Evolutionary conservation across 2,888 invertebrate genomes (phyloP).

Genomic region (Asteroscopus sphinx): DNA sequence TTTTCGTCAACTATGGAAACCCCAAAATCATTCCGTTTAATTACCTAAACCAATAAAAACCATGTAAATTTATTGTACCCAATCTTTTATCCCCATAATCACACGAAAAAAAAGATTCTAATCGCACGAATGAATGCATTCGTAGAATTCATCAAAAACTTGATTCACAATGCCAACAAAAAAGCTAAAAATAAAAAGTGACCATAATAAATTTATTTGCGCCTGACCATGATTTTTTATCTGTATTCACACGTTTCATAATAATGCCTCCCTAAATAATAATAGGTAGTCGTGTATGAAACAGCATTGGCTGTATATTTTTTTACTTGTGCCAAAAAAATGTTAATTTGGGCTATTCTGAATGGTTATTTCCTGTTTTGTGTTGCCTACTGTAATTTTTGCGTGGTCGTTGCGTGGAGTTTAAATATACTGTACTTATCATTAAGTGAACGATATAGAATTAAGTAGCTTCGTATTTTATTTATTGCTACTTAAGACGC

Average conservation of each 20-base stretch:
- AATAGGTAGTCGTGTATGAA: constrained; percentile 62
- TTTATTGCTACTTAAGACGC: not conserved
- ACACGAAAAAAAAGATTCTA: not conserved
- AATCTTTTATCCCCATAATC: too few relatives aligned
- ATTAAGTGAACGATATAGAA: constrained; percentile 8
- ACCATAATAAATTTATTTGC: constrained; percentile 45
- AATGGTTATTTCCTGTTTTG: constrained; percentile 48
- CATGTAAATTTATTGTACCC: too few relatives aligned
- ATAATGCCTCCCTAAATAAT: constrained; percentile 55
- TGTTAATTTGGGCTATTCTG: constrained; percentile 46
- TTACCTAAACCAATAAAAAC: too few relatives aligned
- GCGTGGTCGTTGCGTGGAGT: constrained; percentile 13
- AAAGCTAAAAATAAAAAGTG: constrained; percentile 25
- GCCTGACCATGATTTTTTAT: constrained; percentile 53
- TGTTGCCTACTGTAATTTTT: constrained; percentile 44
- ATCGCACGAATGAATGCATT: constrained; percentile 17
- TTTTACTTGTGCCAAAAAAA: constrained; percentile 45
- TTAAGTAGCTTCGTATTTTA: constrained; percentile 11
- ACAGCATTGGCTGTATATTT: constrained; percentile 58
- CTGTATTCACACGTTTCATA: constrained; percentile 58
- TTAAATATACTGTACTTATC: constrained; percentile 20
- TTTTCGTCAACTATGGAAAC: too few relatives aligned
- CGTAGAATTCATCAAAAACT: constrained; percentile 31
- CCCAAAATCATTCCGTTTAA: too few relatives aligned
- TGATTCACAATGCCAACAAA: constrained; percentile 38